phyloP scores from a whole-genome alignment of 2,113 vertebrate species.

The Carollia perspicillata region DNA sequence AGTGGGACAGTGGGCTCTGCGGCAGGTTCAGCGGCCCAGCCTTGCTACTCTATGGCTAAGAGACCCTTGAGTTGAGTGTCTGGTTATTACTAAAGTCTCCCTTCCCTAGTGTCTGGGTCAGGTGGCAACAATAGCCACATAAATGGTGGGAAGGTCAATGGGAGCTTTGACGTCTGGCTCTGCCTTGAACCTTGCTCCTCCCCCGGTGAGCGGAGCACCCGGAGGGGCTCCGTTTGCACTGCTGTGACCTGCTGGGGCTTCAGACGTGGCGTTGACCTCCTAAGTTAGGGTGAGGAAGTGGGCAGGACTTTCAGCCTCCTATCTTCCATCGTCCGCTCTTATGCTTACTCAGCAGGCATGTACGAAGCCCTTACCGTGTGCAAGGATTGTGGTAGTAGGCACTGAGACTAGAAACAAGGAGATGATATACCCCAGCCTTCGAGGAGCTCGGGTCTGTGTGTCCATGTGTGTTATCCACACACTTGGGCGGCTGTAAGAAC shows the following conservation, averaged over 20 bases:
- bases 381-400: neutral
- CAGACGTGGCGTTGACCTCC: neutral
- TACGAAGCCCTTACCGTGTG: neutral
- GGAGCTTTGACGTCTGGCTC: neutral
- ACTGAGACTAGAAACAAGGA: neutral
- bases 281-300: neutral
- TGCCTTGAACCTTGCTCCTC: neutral
- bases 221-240: neutral
- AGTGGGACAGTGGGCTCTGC: neutral
- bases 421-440: neutral
- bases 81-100: neutral
- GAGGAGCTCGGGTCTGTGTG: rapidly evolving
- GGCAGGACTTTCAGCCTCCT: neutral
- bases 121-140: neutral
- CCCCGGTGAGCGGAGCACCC: neutral
- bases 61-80: neutral
- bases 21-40: neutral
- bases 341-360: neutral
- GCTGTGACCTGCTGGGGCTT: neutral
- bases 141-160: neutral
- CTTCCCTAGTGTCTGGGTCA: neutral
- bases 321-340: neutral
- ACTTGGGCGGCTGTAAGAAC: neutral
- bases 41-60: neutral
- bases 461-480: neutral